Percentiles rank a stretch among this genome's conserved stretches.
These are phyloP conservation scores for Dufourea novaeangliae DNA, from an alignment of 1,140 invertebrate genomes.

Conservation along the genomic window DNA sequence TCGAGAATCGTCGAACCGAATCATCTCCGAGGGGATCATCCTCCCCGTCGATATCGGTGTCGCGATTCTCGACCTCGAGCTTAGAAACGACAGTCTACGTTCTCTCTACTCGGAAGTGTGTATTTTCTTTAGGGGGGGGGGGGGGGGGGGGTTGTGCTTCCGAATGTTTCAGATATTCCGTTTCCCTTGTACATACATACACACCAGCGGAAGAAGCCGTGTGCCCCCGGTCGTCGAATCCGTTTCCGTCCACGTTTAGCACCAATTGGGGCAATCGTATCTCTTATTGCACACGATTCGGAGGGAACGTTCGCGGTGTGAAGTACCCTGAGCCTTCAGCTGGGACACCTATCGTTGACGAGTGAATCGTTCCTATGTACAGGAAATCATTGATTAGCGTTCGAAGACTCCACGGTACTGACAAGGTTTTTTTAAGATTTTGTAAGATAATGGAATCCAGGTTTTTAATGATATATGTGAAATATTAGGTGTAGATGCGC, in stretches of 20 bases:
- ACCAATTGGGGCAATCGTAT: conserved; percentile 16
- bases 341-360: too few relatives aligned
- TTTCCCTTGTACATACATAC: too few relatives aligned
- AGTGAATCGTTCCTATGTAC: too few relatives aligned
- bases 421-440: too few relatives aligned
- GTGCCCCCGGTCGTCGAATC: background rate
- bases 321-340: too few relatives aligned
- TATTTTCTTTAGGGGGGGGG: too few relatives aligned
- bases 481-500: too few relatives aligned
- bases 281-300: conserved; percentile 52
- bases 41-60: conserved; percentile 67
- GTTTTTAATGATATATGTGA: too few relatives aligned
- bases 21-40: conserved; percentile 27
- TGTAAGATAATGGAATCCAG: too few relatives aligned
- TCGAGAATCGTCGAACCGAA: conserved; percentile 50
- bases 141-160: conserved; percentile 51
- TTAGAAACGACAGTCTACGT: conserved; percentile 74
- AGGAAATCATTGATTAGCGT: too few relatives aligned
- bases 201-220: conserved; percentile 26
- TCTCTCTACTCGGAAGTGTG: conserved; percentile 76
- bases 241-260: background rate
- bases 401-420: too few relatives aligned
- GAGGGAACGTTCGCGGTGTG: background rate
- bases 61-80: conserved; percentile 73
- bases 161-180: conserved; percentile 53